Conservation (phyloP, 1,140 invertebrate genomes). For the Nixonia krombeini region DNA sequence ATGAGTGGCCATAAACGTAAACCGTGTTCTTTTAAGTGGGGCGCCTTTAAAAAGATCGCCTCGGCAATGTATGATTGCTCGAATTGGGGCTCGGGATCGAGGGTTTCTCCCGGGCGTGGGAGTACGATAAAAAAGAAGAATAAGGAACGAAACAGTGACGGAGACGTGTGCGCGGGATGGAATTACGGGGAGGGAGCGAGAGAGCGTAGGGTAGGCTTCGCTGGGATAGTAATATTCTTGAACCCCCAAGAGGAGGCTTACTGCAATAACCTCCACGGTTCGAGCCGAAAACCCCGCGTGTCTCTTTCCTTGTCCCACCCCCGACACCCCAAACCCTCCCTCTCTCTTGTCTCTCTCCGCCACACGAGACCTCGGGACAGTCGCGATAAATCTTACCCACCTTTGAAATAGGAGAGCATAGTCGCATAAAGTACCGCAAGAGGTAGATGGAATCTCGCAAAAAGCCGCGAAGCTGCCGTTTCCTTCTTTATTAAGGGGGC, state of each 20-base stretch:
- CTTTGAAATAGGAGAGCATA: slow-evolving; percentile 57
- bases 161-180: slow-evolving; percentile 27
- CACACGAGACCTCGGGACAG: slow-evolving; percentile 24
- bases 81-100: slow-evolving; percentile 44
- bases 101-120: slow-evolving; percentile 43
- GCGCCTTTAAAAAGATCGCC: slow-evolving; percentile 70
- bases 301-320: slow-evolving; percentile 12
- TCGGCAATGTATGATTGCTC: slow-evolving; percentile 60
- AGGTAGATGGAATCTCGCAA: slow-evolving; percentile 41
- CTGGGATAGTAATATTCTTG: slow-evolving; percentile 68
- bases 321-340: slow-evolving; percentile 20
- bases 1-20: slow-evolving; percentile 71
- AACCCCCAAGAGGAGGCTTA: slow-evolving; percentile 71
- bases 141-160: slow-evolving; percentile 33
- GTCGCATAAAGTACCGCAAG: slow-evolving; percentile 37
- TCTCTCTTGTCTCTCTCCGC: slow-evolving; percentile 18
- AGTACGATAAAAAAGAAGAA: slow-evolving; percentile 42
- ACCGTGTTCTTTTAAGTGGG: slow-evolving; percentile 71
- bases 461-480: slow-evolving; percentile 37
- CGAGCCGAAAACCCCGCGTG: slow-evolving; percentile 59
- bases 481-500: slow-evolving; percentile 35
- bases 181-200: slow-evolving; percentile 31
- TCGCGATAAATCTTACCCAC: slow-evolving; percentile 67
- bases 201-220: slow-evolving; percentile 51
- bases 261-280: slow-evolving; percentile 70